Evolutionary conservation across 2,888 invertebrate genomes (phyloP), one percentile per base, ranked within the genome.

Genomic region (Rhyacophila evoluta): DNA sequence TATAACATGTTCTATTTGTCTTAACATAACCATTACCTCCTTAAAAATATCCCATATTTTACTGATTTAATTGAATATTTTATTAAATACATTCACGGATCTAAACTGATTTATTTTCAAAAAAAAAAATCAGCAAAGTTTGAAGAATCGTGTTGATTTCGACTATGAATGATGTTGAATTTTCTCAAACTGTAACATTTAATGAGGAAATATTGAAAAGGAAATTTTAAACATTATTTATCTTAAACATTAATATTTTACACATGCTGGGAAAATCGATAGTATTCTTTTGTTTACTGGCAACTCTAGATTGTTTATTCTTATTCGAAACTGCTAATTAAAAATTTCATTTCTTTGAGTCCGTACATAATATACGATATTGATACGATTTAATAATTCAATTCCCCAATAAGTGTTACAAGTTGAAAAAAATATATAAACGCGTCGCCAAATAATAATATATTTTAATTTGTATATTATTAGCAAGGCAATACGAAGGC

Each of bases 91-190:
- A n/a, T n/a, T n/a, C n/a, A n/a, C n/a, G n/a, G n/a, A n/a, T n/a
- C n/a, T n/a, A n/a, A n/a, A n/a, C n/a, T n/a, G n/a, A n/a, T n/a
- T n/a, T n/a, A n/a, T n/a, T n/a, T n/a, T n/a, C n/a, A n/a, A n/a
- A n/a, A n/a, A n/a, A n/a, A n/a, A n/a, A n/a, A 37, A 33, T 72
- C 27, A 82, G 82, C 82, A 83, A 82, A 81, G 79, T 85, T 88
- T 92, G 85, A 92, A 91, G 89, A 90, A 89, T 83, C 89, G 87
- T 86, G 92, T 92, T 84, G 92, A 92, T 79, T 88, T 87, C 83
- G 92, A 92, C 87, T 92, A 92, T 85, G 88, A 91, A 88, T 92
- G 90, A 92, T 89, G 78, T 28, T 75, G 69, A 80, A 78, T 55
- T 55, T 55, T 55, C 15, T 55, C 55, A 55, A 55, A 55, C 1